Evolutionary conservation across 2,113 vertebrate species (phyloP).

Genomic region (Vanacampus margaritifer): DNA sequence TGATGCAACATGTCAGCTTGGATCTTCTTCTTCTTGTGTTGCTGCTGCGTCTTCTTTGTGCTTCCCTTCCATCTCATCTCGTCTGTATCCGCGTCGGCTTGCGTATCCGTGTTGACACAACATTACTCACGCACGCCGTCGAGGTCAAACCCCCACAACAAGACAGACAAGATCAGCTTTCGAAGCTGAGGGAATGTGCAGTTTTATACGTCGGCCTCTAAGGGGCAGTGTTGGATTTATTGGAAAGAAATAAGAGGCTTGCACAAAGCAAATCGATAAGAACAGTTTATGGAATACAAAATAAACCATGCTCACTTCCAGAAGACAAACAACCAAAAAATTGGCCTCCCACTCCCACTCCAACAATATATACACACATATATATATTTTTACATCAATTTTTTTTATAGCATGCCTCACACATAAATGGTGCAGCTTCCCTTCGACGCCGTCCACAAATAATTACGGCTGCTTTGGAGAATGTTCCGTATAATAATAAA

Average conservation of each 20-base stretch:
- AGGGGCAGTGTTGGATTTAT: slow-evolving; percentile 44
- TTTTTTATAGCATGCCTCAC: slow-evolving; percentile 43
- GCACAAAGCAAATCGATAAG: slow-evolving; percentile 15
- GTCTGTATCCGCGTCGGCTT: not conserved
- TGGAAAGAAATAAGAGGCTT: slow-evolving; percentile 17
- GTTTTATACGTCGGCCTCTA: slow-evolving; percentile 9
- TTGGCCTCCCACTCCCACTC: not conserved
- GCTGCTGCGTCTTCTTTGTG: not conserved
- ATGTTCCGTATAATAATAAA: slow-evolving; percentile 1
- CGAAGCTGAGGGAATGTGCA: not conserved
- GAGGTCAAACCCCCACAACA: not conserved
- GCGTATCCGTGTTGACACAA: not conserved
- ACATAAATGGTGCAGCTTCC: slow-evolving; percentile 26
- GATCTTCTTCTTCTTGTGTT: not conserved
- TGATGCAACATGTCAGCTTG: not conserved
- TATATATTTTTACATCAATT: slow-evolving; percentile 51
- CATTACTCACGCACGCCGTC: not conserved
- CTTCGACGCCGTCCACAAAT: slow-evolving; percentile 12
- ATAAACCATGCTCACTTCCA: slow-evolving; percentile 40
- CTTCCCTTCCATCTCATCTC: not conserved
- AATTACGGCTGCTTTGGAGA: slow-evolving; percentile 9
- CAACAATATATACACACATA: not conserved
- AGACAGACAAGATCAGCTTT: not conserved
- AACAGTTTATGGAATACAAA: slow-evolving; percentile 43
- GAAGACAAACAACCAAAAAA: slow-evolving; percentile 39